Conservation (phyloP, 2,888 invertebrate species). For the Masnerella sp. region DNA sequence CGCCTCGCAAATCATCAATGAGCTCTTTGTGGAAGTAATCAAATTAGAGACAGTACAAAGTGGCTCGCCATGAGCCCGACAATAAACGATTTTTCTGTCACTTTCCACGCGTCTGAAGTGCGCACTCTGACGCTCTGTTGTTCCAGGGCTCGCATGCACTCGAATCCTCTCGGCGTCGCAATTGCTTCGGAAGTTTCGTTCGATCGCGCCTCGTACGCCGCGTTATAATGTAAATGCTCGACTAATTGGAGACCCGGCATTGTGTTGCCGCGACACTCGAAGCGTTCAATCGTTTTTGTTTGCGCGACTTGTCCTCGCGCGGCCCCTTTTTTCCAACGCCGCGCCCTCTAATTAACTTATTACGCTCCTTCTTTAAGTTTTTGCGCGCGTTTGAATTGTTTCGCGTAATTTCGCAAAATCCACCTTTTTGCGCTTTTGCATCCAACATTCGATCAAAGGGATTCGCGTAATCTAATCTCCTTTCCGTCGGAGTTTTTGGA, state of each 20-base stretch:
- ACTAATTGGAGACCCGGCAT: slow-evolving; percentile 75
- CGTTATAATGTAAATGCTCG: slow-evolving; percentile 75
- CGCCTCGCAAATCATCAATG: slow-evolving; percentile 34
- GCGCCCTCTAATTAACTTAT: slow-evolving; percentile 71
- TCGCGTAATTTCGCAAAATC: neutral
- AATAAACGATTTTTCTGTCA: slow-evolving; percentile 54
- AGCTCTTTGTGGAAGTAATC: slow-evolving; percentile 46
- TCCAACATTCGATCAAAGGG: too few species aligned
- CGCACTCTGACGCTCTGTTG: slow-evolving; percentile 47
- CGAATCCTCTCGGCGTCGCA: slow-evolving; percentile 51
- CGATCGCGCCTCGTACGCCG: slow-evolving; percentile 66
- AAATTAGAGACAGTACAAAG: slow-evolving; percentile 49
- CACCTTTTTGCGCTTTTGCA: too few species aligned
- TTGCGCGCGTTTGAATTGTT: slow-evolving; percentile 29
- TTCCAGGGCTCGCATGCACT: slow-evolving; percentile 49
- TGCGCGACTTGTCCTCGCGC: slow-evolving; percentile 64
- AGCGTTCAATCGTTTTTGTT: slow-evolving; percentile 65
- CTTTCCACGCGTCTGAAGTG: slow-evolving; percentile 56
- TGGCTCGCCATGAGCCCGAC: slow-evolving; percentile 43
- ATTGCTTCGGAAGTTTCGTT: slow-evolving; percentile 63
- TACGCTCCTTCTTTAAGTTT: slow-evolving; percentile 63
- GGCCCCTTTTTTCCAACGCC: slow-evolving; percentile 25
- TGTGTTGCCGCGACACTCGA: slow-evolving; percentile 68
- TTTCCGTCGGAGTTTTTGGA: too few species aligned
- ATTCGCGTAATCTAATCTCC: too few species aligned